Evolutionary conservation across 2,113 vertebrate species (phyloP).

Genomic region (Periophthalmus modestus): DNA sequence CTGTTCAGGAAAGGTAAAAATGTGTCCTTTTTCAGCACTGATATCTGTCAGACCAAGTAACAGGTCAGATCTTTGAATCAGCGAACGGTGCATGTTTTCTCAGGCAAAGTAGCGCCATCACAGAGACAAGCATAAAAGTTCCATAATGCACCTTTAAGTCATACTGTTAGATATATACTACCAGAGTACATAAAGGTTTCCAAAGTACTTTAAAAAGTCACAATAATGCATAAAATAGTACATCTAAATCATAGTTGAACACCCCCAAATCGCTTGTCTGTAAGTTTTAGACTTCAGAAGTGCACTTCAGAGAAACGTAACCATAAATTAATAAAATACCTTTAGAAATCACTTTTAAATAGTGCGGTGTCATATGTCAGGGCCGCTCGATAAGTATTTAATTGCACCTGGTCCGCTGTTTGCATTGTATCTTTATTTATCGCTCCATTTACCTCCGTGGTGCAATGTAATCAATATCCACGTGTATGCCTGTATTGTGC

Average conservation of each 20-base stretch:
- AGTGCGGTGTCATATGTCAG: conserved; percentile 20
- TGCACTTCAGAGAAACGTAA: not conserved
- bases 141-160: too few relatives aligned
- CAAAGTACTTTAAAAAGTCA: not conserved
- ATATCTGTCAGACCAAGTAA: too few relatives aligned
- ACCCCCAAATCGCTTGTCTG: not conserved
- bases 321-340: not conserved
- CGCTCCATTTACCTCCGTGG: conserved; percentile 56
- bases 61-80: too few relatives aligned
- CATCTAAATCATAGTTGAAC: not conserved
- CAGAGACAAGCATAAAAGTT: too few relatives aligned
- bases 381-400: conserved; percentile 39
- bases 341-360: conserved; percentile 9
- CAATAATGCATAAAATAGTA: not conserved
- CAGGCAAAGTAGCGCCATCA: too few relatives aligned
- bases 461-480: conserved; percentile 60
- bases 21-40: too few relatives aligned
- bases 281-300: not conserved
- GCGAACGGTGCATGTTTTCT: too few relatives aligned
- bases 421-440: conserved; percentile 58
- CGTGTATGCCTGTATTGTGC: conserved; percentile 42
- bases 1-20: too few relatives aligned
- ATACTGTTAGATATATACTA: too few relatives aligned
- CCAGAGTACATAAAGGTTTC: too few relatives aligned
- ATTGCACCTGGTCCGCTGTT: conserved; percentile 45